phyloP scores from a whole-genome alignment of 2,113 vertebrate species.

The Dipodomys ordii region DNA sequence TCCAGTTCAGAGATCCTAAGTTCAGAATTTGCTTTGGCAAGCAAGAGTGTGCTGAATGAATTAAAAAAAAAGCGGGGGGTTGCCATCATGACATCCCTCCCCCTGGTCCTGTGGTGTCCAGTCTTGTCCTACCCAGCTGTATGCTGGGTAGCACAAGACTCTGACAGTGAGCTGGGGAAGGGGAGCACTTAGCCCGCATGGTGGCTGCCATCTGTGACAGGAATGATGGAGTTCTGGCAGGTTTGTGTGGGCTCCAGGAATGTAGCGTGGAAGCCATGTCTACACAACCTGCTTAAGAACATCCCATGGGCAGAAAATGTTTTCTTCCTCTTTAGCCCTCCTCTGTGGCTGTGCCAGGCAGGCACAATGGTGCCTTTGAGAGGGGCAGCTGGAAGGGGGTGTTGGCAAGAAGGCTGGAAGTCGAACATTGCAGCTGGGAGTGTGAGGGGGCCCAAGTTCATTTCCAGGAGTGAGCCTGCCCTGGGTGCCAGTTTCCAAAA shows the following conservation, averaged over 20 bases:
- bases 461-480: slow-evolving; percentile 86
- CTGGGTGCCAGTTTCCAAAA: slow-evolving; percentile 88
- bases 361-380: slow-evolving; percentile 89
- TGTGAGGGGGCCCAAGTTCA: slow-evolving; percentile 80
- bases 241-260: slow-evolving; percentile 76
- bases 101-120: no score
- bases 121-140: slow-evolving; percentile 24
- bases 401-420: slow-evolving; percentile 85
- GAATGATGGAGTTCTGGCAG: slow-evolving; percentile 50
- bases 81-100: not conserved
- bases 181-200: slow-evolving; percentile 32
- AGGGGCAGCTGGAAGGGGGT: slow-evolving; percentile 87
- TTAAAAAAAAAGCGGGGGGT: not conserved
- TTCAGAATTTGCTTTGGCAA: slow-evolving; percentile 38
- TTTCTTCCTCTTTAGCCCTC: slow-evolving; percentile 73
- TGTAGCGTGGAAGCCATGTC: slow-evolving; percentile 67
- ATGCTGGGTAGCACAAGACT: not conserved
- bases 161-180: slow-evolving; percentile 19
- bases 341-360: slow-evolving; percentile 73
- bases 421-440: slow-evolving; percentile 87
- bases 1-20: not conserved
- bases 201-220: slow-evolving; percentile 64
- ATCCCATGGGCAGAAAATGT: slow-evolving; percentile 78
- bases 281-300: slow-evolving; percentile 78
- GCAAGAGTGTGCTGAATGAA: not conserved